Evolutionary conservation across 1,140 invertebrate species (phyloP), one percentile per base, ranked within the genome.

Genomic region (Condylostylus longicornis): DNA sequence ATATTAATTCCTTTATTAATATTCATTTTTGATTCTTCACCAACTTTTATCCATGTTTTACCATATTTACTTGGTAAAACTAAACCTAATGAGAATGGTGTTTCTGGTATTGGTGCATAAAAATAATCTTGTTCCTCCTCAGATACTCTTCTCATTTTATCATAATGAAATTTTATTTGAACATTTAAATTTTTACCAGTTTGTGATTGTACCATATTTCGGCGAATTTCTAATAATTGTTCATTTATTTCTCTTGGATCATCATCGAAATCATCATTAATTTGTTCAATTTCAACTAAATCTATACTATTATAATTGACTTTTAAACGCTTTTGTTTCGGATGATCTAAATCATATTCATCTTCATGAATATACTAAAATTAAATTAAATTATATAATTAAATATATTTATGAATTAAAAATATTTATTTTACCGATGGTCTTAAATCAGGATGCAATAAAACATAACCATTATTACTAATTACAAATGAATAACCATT

Each of bases 221-320:
- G 59, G 25, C 88, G 65, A 22, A 93, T 67, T 47, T 48, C 53
- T 43, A 50, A 63, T 48, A 63, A 70, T 41, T 63, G 65, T 40
- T 64, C 58, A 40, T 61, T 71, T 2, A 68, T 49, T 43, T 69
- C 51, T 4, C 66, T 51, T 0, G 67, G 57, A 15, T 33, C 38
- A 13, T 42, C 21, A n/a, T n/a, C n/a, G n/a, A n/a, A n/a, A 31
- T 75, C 72, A 45, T 80, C 75, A 45, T 85, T 76, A 5, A 83
- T 67, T 41, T 93, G 75, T 62, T 97, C 93, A 12, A 97, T 79
- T 66, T 97, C 90, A 0, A 81, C 79, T n/a, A 97, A 70, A 64
- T 96, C 93, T 17, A 97, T 77, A 51, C 87, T 95, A 61, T 95
- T 93, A 60, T 89, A 96, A 55, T 93, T 93, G n/a, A 79, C 71